Base-by-base conservation (phyloP, 1,140 invertebrate genomes). In the Drosophila kanapiae region DNA sequence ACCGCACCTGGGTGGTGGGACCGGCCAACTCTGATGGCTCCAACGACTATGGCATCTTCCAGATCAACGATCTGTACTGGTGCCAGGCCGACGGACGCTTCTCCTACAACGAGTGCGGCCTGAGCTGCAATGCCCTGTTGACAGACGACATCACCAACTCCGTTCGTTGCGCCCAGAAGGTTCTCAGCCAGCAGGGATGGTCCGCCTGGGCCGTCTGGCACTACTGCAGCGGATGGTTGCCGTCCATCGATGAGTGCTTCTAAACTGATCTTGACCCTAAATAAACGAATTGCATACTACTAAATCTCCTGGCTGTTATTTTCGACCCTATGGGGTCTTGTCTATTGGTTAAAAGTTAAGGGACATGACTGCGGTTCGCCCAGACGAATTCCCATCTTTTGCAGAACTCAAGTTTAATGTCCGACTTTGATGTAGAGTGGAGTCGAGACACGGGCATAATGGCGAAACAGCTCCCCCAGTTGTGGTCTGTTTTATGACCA, bases 61-160 rank as follows among this genome's bases (percentile, higher is more conserved):
- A 92, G 74, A 91, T 92, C 58, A 92, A 92, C 57, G 72, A 90
- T 68, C 70, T 70, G 45, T 92, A 82, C 54, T 92, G 92, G 91
- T 91, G 91, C 57, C n/a, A n/a, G n/a, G n/a, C 77, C 53, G 63
- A 48, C 29, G 82, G 82, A 61, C 71, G 76, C 47, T 75, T 75
- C 76, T 90, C 86, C 69, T 82, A 85, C 58, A 84, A 84, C 61
- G 77, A 83, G 63, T 84, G 82, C 13, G 38, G 29, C 11, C 16
- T 80, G 9, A 80, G 75, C 61, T 92, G 91, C 70, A 76, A 80
- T 6, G 65, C 59, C 9, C 71, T 91, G 14, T 29, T 92, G 51
- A 78, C 53, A 42, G 85, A 90, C 42, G 69, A 81, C 58, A 91
- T 92, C 63, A 75, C 64, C 57, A n/a, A 67, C 53, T 80, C 91